Conservation (phyloP, 2,888 invertebrate species). For the Horisme vitalbata region DNA sequence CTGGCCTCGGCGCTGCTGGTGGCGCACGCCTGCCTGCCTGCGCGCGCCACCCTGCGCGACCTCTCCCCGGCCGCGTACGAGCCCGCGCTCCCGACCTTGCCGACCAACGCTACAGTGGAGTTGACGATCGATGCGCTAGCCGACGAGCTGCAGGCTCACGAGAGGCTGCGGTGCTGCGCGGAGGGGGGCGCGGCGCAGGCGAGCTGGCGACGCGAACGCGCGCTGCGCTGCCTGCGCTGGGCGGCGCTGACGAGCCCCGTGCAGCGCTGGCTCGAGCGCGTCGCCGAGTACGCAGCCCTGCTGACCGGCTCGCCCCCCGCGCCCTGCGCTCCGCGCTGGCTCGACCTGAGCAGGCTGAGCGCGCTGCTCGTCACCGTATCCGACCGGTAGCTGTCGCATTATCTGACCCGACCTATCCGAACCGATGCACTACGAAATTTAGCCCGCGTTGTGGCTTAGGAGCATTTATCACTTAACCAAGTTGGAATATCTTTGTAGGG, state of each 20-base stretch:
- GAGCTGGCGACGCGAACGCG: conserved; percentile 32
- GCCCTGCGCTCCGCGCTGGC: conserved; percentile 49
- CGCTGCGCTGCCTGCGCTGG: conserved; percentile 63
- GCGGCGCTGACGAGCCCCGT: conserved; percentile 62
- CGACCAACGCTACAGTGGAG: conserved; percentile 40
- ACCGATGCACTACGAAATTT: neutral
- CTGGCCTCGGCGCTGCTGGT: conserved; percentile 48
- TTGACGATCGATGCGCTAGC: conserved; percentile 19
- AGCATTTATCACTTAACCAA: no score
- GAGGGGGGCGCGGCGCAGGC: conserved; percentile 49
- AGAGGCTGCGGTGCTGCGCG: conserved; percentile 54
- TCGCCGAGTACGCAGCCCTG: conserved; percentile 52
- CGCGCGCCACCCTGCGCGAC: conserved; percentile 30
- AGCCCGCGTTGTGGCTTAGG: neutral
- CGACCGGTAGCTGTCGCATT: conserved; percentile 60
- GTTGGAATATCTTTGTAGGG: no score
- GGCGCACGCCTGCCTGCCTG: conserved; percentile 41
- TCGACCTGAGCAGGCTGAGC: conserved; percentile 57
- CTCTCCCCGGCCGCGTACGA: conserved; percentile 16
- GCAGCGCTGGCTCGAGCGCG: conserved; percentile 66
- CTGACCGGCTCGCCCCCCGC: conserved; percentile 13
- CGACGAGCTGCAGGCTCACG: conserved; percentile 18
- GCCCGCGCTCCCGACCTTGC: conserved; percentile 13
- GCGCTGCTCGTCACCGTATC: conserved; percentile 54
- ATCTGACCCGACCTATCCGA: no score